Base-by-base conservation (phyloP, 2,888 invertebrate genomes). In the Ormyrus rosae region DNA sequence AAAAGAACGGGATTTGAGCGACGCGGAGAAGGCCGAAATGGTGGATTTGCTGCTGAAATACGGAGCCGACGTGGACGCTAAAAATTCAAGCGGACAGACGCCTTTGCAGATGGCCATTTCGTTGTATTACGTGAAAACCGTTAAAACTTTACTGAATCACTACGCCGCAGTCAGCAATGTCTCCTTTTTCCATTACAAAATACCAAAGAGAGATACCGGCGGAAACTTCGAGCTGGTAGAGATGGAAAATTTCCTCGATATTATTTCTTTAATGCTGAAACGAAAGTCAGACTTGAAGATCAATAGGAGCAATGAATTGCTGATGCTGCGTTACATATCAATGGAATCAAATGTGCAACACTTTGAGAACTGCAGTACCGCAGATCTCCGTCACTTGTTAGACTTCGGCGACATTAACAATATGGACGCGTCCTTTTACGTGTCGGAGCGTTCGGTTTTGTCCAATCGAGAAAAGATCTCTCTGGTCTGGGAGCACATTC, bases 11-110 rank as follows among this genome's bases (percentile, higher is more conserved):
- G 80, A 80, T 34, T 34, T 74, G 11, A 53, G 46, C 13, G 81
- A 82, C 55, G 76, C 87, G 93, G 95, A 95, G 73, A 94, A 95
- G 90, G 83, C 91, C 60, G 91, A 93, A 61, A 92, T 96, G 83
- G 94, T 96, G 0, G 91, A 93, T 84, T 91, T 95, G 68, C 91
- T 98, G 70, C 89, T 95, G 46, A 88, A 92, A 11, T 91, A 91
- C 73, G 93, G 94, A 81, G 96, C 96, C 4, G 91, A 94, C 88
- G 88, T 93, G 4, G 89, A 92, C 81, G 86, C 94, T 19, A 92
- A 93, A 90, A 97, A 97, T 90, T 92, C 92, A 72, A 96, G 97
- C 91, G 96, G 96, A 0, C 94, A 95, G 89, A 96, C 95, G 51
- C 93, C 94, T 13, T 91, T 97, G 13, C 96, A 97, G 89, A 94